phyloP scores from a whole-genome alignment of 1,140 invertebrate species.

The Musca domestica region DNA sequence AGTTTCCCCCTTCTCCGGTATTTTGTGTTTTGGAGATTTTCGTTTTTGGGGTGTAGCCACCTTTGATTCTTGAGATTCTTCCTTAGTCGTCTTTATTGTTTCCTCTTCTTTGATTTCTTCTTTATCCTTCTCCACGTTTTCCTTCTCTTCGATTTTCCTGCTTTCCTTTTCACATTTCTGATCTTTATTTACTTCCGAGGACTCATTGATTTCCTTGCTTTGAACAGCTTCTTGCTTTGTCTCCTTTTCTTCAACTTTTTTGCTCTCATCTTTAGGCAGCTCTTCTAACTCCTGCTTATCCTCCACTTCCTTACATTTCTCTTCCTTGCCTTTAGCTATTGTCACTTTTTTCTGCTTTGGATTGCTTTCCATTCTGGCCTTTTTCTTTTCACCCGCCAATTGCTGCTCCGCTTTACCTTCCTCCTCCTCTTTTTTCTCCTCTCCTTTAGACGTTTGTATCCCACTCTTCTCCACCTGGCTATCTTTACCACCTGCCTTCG shows the following conservation, averaged over 20 bases:
- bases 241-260: not conserved
- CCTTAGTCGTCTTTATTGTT: not conserved
- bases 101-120: constrained; percentile 1
- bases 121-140: not conserved
- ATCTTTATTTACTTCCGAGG: not conserved
- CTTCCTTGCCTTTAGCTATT: not conserved
- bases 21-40: not conserved
- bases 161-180: not conserved
- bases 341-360: not conserved
- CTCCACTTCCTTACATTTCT: not conserved
- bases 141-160: no score
- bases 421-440: not conserved
- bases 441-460: not conserved
- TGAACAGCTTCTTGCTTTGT: not conserved
- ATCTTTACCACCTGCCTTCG: constrained; percentile 1
- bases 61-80: not conserved
- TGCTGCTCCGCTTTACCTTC: not conserved
- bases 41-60: not conserved
- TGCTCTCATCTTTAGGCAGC: not conserved
- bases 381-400: not conserved
- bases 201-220: not conserved
- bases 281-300: not conserved
- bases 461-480: not conserved
- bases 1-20: not conserved
- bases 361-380: not conserved